phyloP scores from a whole-genome alignment of 1,140 invertebrate species.

The Sycophila sp. region DNA sequence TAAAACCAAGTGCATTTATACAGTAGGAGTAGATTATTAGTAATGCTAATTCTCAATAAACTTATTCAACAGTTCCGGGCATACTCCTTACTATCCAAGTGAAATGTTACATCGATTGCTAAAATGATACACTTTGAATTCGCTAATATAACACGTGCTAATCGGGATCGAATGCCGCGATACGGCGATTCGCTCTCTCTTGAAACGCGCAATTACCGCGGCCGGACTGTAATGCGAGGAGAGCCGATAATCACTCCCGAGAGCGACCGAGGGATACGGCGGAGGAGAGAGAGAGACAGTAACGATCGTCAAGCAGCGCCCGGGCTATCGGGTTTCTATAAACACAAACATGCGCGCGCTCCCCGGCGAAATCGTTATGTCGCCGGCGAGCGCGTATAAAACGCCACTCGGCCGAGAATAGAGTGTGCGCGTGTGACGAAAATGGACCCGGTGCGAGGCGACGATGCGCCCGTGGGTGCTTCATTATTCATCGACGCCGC shows the following conservation, averaged over 20 bases:
- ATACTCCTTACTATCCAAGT: too few relatives aligned
- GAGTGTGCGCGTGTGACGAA: neutral
- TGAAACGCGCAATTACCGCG: neutral
- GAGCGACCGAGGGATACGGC: neutral
- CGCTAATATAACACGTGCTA: neutral
- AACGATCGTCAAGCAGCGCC: neutral
- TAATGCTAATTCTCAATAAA: too few relatives aligned
- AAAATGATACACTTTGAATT: constrained; percentile 11
- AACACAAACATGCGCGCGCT: neutral
- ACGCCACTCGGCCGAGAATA: neutral
- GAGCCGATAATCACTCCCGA: neutral
- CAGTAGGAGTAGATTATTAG: too few relatives aligned
- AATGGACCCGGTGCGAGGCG: too few relatives aligned
- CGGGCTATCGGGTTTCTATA: constrained; percentile 10
- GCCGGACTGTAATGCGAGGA: neutral
- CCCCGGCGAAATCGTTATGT: neutral
- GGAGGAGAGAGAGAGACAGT: neutral
- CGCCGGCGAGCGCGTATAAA: neutral
- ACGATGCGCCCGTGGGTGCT: neutral
- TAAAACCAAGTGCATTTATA: too few relatives aligned
- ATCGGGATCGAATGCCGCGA: too few relatives aligned
- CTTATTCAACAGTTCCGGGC: too few relatives aligned
- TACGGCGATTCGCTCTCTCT: too few relatives aligned
- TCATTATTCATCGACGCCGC: constrained; percentile 7
- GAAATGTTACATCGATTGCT: constrained; percentile 8